Percentiles rank a stretch among this genome's conserved stretches.
phyloP scores from a whole-genome alignment of 1,140 invertebrate species.

The Temnothorax longispinosus region DNA sequence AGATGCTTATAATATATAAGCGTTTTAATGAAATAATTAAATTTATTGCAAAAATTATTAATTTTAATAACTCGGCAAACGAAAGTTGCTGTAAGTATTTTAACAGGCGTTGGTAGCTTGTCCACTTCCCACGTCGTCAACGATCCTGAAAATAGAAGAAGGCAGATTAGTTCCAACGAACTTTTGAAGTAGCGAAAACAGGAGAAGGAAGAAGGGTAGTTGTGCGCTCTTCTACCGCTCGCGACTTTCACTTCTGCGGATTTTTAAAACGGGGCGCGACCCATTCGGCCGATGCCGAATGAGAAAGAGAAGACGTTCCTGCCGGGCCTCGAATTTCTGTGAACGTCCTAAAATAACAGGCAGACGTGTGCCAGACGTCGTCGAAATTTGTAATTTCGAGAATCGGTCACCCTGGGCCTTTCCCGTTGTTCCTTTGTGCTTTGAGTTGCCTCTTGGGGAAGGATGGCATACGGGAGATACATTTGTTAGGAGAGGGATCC shows the following conservation, averaged over 20 bases:
- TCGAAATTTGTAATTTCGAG: conserved; percentile 65
- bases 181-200: neutral
- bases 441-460: neutral
- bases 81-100: neutral
- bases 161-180: conserved; percentile 18
- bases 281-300: conserved; percentile 35
- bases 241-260: conserved; percentile 43
- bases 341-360: conserved; percentile 69
- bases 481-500: neutral
- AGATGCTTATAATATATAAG: no score
- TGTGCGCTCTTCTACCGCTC: neutral
- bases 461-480: conserved; percentile 5
- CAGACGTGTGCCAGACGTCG: conserved; percentile 68
- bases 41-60: neutral
- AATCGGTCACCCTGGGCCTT: conserved; percentile 35
- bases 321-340: conserved; percentile 59
- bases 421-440: conserved; percentile 4
- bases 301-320: conserved; percentile 25
- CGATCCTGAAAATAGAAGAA: conserved; percentile 41
- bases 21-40: neutral
- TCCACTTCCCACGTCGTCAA: neutral
- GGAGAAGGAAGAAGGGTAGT: neutral
- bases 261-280: conserved; percentile 55
- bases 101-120: neutral
- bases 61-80: neutral